Conservation (phyloP, 2,113 vertebrate genomes). For the Pseudopodoces humilis region DNA sequence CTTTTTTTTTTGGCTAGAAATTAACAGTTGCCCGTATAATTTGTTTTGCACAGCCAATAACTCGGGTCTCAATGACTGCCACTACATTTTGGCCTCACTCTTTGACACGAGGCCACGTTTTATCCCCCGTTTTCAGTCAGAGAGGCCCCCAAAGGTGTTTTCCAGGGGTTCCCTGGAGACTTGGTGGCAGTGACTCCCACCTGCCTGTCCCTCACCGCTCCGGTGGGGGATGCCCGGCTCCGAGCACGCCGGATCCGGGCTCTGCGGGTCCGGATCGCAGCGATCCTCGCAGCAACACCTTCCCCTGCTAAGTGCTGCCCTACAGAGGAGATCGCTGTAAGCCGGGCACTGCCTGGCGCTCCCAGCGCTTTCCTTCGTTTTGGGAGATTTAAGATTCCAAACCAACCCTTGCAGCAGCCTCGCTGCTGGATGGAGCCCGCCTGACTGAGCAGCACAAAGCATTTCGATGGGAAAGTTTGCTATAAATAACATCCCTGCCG, state of each 20-base stretch:
- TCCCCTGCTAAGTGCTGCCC: not conserved
- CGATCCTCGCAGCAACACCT: not conserved
- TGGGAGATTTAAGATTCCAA: fast-evolving
- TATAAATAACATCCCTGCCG: not conserved
- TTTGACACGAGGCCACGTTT: fast-evolving
- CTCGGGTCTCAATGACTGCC: not conserved
- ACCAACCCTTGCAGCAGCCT: not conserved
- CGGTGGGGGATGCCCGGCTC: fast-evolving
- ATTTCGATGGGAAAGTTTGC: not conserved
- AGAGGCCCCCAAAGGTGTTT: not conserved
- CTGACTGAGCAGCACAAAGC: not conserved
- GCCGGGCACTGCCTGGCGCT: not conserved
- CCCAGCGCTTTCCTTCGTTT: fast-evolving
- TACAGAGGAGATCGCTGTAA: fast-evolving
- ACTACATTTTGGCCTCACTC: fast-evolving
- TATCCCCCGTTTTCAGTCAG: not conserved
- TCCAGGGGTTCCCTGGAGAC: not conserved
- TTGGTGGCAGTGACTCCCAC: fast-evolving
- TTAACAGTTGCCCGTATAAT: not conserved
- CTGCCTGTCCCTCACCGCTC: not conserved
- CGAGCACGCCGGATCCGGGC: not conserved
- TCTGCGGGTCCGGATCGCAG: fast-evolving
- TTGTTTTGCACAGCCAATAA: not conserved
- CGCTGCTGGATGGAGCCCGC: not conserved
- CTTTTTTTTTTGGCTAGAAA: not conserved